A percentile compares a stretch with the other conserved stretches of the same genome.
These are phyloP conservation scores for Ommatoiulus sabulosus DNA, from an alignment of 2,888 invertebrate genomes.

Conservation along the genomic window DNA sequence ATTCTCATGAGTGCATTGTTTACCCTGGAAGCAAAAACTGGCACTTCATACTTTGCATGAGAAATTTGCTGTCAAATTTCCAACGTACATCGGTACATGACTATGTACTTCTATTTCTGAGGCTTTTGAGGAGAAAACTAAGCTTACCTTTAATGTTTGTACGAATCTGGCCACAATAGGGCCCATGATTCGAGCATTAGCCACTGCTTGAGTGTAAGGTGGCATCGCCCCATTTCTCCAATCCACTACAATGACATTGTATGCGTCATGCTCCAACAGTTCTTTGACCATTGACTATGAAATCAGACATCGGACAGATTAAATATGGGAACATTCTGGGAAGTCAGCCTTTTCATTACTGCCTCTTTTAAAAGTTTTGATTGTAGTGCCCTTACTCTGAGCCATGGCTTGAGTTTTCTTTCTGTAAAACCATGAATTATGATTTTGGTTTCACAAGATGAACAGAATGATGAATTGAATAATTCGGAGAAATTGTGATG, in stretches of 20 bases:
- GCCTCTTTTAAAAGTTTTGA: too few relatives aligned
- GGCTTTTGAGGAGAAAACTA: too few relatives aligned
- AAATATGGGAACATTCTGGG: too few relatives aligned
- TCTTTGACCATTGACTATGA: constrained; percentile 81
- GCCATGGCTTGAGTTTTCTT: constrained; percentile 85
- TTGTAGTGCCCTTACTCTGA: constrained; percentile 49
- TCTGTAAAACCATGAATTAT: constrained; percentile 91
- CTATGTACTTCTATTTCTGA: too few relatives aligned
- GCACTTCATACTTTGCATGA: too few relatives aligned
- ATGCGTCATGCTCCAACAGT: constrained; percentile 80
- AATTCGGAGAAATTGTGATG: constrained; percentile 45
- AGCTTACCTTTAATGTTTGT: constrained; percentile 65
- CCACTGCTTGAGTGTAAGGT: constrained; percentile 87
- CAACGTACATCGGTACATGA: too few relatives aligned
- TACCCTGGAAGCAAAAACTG: too few relatives aligned
- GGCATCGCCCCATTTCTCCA: constrained; percentile 89
- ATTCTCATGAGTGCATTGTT: too few relatives aligned
- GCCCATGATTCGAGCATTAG: constrained; percentile 87
- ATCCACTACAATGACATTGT: constrained; percentile 85
- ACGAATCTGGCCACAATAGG: constrained; percentile 82
- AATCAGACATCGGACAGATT: constrained; percentile 51
- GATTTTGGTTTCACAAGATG: constrained; percentile 78
- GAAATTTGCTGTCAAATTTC: background rate
- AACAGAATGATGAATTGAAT: constrained; percentile 67
- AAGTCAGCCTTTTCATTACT: too few relatives aligned